These are phyloP conservation scores for Acrocyrtus sp. DNA, from an alignment of 2,888 invertebrate genomes.

Conservation along the genomic window DNA sequence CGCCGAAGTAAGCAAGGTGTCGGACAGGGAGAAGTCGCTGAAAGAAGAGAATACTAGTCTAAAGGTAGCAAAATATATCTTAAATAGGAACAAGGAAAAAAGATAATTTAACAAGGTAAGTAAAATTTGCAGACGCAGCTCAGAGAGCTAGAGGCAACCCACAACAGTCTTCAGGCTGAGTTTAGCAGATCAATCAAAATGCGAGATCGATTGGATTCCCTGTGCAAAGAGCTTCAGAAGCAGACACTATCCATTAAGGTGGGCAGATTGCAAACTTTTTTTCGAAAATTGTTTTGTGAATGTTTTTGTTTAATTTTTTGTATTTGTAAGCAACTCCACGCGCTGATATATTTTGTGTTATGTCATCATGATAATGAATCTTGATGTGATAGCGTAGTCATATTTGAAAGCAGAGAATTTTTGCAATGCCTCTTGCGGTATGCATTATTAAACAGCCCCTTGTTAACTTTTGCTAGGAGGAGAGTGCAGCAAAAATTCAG, in stretches of 20 bases:
- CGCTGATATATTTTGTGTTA: no score
- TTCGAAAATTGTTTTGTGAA: no score
- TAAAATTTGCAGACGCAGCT: constrained; percentile 46
- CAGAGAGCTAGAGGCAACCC: constrained; percentile 57
- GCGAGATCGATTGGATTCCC: constrained; percentile 58
- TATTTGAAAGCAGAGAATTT: no score
- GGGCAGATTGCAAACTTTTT: no score
- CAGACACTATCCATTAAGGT: constrained; percentile 62
- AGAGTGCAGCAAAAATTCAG: constrained; percentile 58
- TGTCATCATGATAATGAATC: no score
- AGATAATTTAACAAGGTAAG: not conserved
- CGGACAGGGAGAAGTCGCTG: constrained; percentile 58
- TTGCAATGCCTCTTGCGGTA: no score
- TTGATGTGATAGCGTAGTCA: no score
- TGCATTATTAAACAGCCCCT: no score
- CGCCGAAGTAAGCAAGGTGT: constrained; percentile 28
- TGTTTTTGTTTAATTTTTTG: no score
- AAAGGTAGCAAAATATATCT: constrained; percentile 49
- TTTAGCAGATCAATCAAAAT: constrained; percentile 55
- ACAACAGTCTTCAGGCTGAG: constrained; percentile 51
- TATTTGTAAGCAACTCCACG: no score
- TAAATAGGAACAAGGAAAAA: no score
- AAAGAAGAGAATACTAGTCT: constrained; percentile 55
- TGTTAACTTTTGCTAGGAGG: no score
- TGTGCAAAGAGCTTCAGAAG: constrained; percentile 61